phyloP scores from a whole-genome alignment of 1,140 invertebrate genomes.

The Wiebesia pumilae region DNA sequence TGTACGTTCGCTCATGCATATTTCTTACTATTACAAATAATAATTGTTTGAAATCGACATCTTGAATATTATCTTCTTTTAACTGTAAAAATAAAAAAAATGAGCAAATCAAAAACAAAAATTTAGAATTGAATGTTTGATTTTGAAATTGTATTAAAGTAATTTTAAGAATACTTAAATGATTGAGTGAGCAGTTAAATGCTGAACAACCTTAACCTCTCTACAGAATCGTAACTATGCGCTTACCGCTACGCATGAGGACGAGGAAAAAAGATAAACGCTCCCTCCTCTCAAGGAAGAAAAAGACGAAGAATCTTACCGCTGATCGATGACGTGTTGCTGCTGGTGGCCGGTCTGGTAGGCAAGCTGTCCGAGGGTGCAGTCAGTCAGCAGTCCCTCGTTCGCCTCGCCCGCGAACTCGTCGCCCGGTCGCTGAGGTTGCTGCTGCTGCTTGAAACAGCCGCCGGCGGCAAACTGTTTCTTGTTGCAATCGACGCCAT shows the following conservation, averaged over 20 bases:
- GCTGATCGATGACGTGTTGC: conserved; percentile 5
- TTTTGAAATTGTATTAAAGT: background rate
- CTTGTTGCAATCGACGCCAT: conserved; percentile 20
- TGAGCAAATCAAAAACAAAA: background rate
- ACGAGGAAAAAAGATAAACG: background rate
- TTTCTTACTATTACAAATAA: too few relatives aligned
- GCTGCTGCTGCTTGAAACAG: background rate
- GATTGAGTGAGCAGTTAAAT: background rate
- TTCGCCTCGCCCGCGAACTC: conserved; percentile 3
- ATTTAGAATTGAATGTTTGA: background rate
- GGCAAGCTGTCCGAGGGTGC: background rate
- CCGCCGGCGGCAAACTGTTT: conserved; percentile 4
- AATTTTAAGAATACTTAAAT: background rate
- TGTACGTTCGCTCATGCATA: too few relatives aligned
- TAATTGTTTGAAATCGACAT: too few relatives aligned
- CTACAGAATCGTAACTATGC: background rate
- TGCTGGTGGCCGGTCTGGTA: background rate
- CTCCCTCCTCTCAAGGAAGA: background rate
- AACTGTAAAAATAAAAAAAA: background rate
- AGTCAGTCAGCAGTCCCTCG: background rate
- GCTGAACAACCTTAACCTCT: background rate
- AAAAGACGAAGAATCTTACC: conserved; percentile 27
- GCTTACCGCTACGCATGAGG: background rate
- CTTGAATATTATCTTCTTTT: too few relatives aligned
- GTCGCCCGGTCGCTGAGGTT: background rate